Conservation (phyloP, 2,888 invertebrate species). For the Apamea monoglypha region DNA sequence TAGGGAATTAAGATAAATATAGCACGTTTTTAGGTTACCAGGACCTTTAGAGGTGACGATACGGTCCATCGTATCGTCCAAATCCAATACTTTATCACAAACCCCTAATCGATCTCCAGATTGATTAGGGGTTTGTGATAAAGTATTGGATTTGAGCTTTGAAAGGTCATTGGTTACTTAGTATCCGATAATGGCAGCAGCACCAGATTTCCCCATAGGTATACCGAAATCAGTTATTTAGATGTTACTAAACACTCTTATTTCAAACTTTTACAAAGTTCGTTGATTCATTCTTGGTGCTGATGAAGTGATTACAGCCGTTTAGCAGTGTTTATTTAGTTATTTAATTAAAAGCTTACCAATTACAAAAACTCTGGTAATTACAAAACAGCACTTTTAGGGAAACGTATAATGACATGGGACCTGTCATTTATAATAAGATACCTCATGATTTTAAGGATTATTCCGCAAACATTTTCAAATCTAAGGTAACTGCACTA, state of each 20-base stretch:
- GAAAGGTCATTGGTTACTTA: neutral
- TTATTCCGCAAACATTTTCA: too few relatives aligned
- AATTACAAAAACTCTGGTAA: too few relatives aligned
- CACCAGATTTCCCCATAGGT: too few relatives aligned
- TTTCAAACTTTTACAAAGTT: neutral
- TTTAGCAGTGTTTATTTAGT: neutral
- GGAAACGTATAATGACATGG: too few relatives aligned
- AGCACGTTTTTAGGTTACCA: slow-evolving; percentile 59
- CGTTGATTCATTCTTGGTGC: neutral
- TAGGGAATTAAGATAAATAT: slow-evolving; percentile 72
- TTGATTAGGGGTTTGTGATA: neutral
- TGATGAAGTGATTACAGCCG: neutral
- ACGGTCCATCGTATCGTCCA: too few relatives aligned
- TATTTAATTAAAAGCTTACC: neutral
- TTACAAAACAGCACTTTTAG: too few relatives aligned
- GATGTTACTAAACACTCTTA: neutral
- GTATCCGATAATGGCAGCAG: too few relatives aligned
- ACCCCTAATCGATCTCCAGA: too few relatives aligned
- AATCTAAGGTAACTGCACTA: too few relatives aligned
- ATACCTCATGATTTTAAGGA: too few relatives aligned
- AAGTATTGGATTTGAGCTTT: neutral
- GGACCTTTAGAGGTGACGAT: slow-evolving; percentile 48
- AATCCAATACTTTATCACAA: too few relatives aligned
- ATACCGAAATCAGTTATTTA: neutral
- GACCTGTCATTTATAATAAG: too few relatives aligned